Percentiles rank a stretch among this genome's conserved stretches.
Conservation (phyloP, 1,140 invertebrate species). For the Plodia interpunctella region DNA sequence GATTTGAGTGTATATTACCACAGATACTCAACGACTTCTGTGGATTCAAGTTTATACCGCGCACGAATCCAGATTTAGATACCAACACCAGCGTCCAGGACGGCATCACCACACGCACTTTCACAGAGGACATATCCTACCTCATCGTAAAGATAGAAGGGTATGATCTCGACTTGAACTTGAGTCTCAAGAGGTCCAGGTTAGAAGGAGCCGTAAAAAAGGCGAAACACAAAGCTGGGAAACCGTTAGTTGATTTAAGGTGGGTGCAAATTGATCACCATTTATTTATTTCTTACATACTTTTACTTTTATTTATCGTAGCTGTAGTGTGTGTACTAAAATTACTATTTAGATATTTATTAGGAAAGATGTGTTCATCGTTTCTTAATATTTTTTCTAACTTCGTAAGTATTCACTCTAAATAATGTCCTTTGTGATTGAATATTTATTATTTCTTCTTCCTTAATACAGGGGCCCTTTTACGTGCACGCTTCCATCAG, state of each 20-base stretch:
- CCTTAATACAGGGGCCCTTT: constrained; percentile 63
- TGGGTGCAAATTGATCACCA: constrained; percentile 11
- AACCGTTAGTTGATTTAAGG: constrained; percentile 58
- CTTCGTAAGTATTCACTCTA: too few relatives aligned
- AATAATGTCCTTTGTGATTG: too few relatives aligned
- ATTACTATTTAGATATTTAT: too few relatives aligned
- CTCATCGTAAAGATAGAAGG: constrained; percentile 49
- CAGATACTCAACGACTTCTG: constrained; percentile 41
- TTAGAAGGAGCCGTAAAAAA: constrained; percentile 37
- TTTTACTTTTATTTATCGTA: too few relatives aligned
- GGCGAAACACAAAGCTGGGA: constrained; percentile 38
- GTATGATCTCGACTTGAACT: constrained; percentile 26
- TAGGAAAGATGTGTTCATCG: too few relatives aligned
- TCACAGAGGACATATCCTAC: constrained; percentile 44
- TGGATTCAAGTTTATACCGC: constrained; percentile 51
- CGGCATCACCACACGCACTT: constrained; percentile 38
- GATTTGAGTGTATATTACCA: background rate
- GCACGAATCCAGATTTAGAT: constrained; percentile 25
- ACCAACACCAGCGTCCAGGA: constrained; percentile 24
- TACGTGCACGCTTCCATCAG: constrained; percentile 55
- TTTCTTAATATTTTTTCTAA: too few relatives aligned
- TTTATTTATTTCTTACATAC: too few relatives aligned
- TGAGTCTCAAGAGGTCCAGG: constrained; percentile 31
- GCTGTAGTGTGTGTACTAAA: too few relatives aligned
- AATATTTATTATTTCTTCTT: constrained; percentile 12